Base-by-base conservation (phyloP, 2,888 invertebrate genomes). In the Arrhopalites spinosus region DNA sequence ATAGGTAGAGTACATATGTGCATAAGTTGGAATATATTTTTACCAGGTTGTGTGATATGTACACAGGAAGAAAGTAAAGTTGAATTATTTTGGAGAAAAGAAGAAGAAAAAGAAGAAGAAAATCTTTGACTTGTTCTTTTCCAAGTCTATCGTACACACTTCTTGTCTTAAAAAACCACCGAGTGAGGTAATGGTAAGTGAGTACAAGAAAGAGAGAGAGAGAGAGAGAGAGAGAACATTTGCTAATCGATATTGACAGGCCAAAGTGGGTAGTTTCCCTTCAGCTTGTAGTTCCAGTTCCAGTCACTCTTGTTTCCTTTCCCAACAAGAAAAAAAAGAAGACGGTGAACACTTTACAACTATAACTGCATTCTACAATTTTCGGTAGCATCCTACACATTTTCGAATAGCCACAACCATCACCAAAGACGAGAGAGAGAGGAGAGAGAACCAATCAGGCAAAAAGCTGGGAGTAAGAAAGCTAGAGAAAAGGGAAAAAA, bases 241-340 rank as follows among this genome's bases (percentile, higher is more conserved):
- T 50, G 7, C 75, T 66, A 75, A 75, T 75, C 75, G 75, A 75
- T 71, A 75, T 25, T 75, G 69, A 70, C 75, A 75, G 59, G 75
- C 27, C 30, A 68, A 74, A 74, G 68, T 74, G 69, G 56, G 66
- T 64, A 73, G 25, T 73, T 43, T 23, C 27, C 15, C 68, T 68
- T 68, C 23, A 68, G 47, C 47, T 20, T 30, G 25, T n/a, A 45
- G 17, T 11, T 36, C 1, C 1, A 66, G 66, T 68, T 25, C 25
- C 43, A 45, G 43, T 47, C 45, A 43, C 29, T 43, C 66, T 66
- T 36, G 36, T 17, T 25, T 70, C 3, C 23, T 15, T 29, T 7
- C 25, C 2, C 45, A 17, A 17, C 53, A 30, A 2, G n/a, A 29
- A 11, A 5, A 53, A 25, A 5, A 15, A 27, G 25, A 36, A 53